Evolutionary conservation across 2,888 invertebrate species (phyloP).

Genomic region (Meghimatium bilineatum): DNA sequence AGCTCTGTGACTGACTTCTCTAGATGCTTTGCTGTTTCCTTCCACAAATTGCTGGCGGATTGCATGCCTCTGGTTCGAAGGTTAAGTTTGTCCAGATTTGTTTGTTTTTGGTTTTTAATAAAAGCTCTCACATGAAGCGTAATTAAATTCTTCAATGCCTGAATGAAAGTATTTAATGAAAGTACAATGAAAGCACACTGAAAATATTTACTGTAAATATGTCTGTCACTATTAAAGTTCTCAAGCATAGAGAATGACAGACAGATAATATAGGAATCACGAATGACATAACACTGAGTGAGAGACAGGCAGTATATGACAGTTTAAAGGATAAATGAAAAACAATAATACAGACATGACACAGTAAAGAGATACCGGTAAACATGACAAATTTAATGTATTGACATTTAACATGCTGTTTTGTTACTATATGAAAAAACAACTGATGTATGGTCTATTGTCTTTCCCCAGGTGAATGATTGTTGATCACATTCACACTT

Average conservation of each 20-base stretch:
- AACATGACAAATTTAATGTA: no score
- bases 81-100: constrained; percentile 33
- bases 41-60: constrained; percentile 41
- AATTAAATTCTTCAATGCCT: constrained; percentile 36
- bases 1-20: constrained; percentile 67
- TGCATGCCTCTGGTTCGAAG: constrained; percentile 29
- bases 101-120: constrained; percentile 30
- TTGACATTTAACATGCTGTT: no score
- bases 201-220: no score
- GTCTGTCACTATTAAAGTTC: no score
- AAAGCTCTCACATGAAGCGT: constrained; percentile 30
- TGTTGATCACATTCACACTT: no score
- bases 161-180: background rate
- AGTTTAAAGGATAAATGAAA: background rate
- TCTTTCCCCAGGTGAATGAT: no score
- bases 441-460: no score
- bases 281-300: background rate
- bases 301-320: background rate
- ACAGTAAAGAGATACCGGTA: no score
- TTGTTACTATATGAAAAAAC: no score
- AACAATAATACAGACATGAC: no score
- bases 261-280: background rate
- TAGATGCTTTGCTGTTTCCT: constrained; percentile 52
- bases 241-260: background rate
- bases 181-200: no score